These are phyloP conservation scores for Cistogaster globosa DNA, from an alignment of 2,888 invertebrate species.

Conservation along the genomic window DNA sequence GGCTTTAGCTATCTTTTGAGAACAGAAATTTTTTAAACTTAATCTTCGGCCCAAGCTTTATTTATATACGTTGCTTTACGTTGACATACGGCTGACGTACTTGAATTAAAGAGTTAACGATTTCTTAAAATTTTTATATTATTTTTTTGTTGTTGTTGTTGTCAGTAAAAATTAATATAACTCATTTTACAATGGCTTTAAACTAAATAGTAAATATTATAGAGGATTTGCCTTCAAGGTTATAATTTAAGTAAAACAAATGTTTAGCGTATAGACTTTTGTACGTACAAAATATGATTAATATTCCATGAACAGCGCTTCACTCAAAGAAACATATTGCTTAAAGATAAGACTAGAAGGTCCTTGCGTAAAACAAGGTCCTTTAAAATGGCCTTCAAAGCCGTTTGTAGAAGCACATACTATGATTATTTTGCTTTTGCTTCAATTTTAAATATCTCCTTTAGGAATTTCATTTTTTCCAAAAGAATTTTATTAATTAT, in stretches of 20 bases:
- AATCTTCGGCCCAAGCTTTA: too few relatives aligned
- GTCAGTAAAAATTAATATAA: background rate
- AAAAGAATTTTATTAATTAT: background rate
- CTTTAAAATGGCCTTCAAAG: constrained; percentile 58
- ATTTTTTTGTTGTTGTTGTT: background rate
- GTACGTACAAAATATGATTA: constrained; percentile 34
- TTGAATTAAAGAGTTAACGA: background rate
- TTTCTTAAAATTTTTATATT: background rate
- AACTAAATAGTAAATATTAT: background rate
- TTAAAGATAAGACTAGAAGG: constrained; percentile 40
- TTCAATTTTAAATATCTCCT: background rate
- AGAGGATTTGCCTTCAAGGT: constrained; percentile 31
- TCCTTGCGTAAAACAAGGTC: constrained; percentile 54
- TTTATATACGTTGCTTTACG: too few relatives aligned
- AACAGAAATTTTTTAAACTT: too few relatives aligned
- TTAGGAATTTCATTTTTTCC: constrained; percentile 10
- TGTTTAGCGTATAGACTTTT: constrained; percentile 24
- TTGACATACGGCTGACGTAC: too few relatives aligned
- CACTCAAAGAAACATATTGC: constrained; percentile 44
- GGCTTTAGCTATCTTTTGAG: too few relatives aligned
- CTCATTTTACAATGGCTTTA: constrained; percentile 15
- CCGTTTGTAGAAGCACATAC: constrained; percentile 6
- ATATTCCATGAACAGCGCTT: constrained; percentile 22
- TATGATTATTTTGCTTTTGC: background rate
- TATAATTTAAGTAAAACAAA: constrained; percentile 21